Base-by-base conservation (phyloP, 2,797 vertebrate genomes). In the Tinamus major region DNA sequence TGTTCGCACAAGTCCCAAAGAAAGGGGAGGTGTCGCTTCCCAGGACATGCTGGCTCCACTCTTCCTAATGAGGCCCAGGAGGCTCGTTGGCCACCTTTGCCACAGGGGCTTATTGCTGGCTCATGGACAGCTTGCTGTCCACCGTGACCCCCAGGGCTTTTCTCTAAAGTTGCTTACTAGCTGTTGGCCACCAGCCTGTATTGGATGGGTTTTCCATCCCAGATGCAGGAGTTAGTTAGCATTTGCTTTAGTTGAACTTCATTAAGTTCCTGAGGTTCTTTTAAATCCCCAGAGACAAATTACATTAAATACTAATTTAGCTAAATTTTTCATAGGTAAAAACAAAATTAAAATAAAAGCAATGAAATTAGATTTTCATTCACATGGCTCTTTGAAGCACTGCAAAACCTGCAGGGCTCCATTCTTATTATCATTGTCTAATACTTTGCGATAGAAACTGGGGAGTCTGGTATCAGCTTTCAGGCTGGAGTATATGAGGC, bases 101-200 rank as follows among this genome's bases (percentile, higher is more conserved):
- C 7, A n/a, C 5, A 44, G 6, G 7, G 21, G 0, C 58, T 15
- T 15, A 10, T 23, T 62, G 19, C 14, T 75, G 83, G 15, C 7
- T 89, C 51, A 78, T 15, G 58, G n/a, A 61, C 55, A 51, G 16
- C 18, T 24, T 46, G 13, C 49, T 79, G 35, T 23, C 12, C 35
- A 24, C 17, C 24, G 31, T 24, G 71, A 12, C 7, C 39, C 33
- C 8, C 3, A 1, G 0, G 0, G n/a, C 17, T 20, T 84, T 55
- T 37, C 42, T 46, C 48, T 37, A 31, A 86, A 88, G 6, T 21
- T 90, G 19, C 29, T 71, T 72, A 44, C 12, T 55, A 71, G n/a
- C 8, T 68, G 2, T 16, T 77, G 12, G 18, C 20, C n/a, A 21
- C 27, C n/a, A 67, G 59, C 9, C 41, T 64, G 4, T 53, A 26